These are phyloP conservation scores for Ceriagrion tenellum DNA, from an alignment of 2,888 invertebrate species.

Conservation along the genomic window DNA sequence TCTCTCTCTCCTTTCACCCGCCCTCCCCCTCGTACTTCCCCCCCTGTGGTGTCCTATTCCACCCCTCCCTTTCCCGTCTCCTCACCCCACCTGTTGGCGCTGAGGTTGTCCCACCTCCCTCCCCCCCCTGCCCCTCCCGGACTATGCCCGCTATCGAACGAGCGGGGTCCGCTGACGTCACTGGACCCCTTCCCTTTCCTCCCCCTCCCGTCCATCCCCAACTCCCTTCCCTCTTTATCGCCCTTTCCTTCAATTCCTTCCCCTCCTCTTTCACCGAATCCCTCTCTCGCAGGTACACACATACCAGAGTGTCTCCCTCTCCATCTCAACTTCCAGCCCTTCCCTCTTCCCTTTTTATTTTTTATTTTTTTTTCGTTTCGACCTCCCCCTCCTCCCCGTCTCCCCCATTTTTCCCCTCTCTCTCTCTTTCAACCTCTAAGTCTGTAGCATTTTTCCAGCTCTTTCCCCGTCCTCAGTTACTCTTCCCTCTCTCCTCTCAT, in stretches of 20 bases:
- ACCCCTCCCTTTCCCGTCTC: background rate
- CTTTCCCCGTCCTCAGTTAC: background rate
- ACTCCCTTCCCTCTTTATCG: slow-evolving; percentile 50
- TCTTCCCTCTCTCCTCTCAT: background rate
- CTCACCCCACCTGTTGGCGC: slow-evolving; percentile 46
- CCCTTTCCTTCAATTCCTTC: background rate
- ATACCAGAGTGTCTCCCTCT: background rate
- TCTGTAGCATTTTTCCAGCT: slow-evolving; percentile 5
- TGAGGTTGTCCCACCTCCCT: background rate
- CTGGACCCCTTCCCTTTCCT: background rate
- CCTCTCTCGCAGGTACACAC: background rate
- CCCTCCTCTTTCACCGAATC: background rate
- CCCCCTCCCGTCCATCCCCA: background rate
- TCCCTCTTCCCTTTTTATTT: background rate
- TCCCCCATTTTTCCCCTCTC: background rate
- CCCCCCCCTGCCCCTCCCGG: slow-evolving; percentile 12
- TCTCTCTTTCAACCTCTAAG: background rate
- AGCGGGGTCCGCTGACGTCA: slow-evolving; percentile 42
- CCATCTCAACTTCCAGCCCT: background rate
- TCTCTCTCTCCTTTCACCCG: background rate
- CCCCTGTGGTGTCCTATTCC: slow-evolving; percentile 5
- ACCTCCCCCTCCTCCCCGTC: background rate
- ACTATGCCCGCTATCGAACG: slow-evolving; percentile 46
- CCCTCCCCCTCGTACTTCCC: background rate
- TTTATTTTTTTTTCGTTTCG: slow-evolving; percentile 37